These are phyloP conservation scores for Gonioctena quinquepunctata DNA, from an alignment of 1,140 invertebrate genomes.

Conservation along the genomic window DNA sequence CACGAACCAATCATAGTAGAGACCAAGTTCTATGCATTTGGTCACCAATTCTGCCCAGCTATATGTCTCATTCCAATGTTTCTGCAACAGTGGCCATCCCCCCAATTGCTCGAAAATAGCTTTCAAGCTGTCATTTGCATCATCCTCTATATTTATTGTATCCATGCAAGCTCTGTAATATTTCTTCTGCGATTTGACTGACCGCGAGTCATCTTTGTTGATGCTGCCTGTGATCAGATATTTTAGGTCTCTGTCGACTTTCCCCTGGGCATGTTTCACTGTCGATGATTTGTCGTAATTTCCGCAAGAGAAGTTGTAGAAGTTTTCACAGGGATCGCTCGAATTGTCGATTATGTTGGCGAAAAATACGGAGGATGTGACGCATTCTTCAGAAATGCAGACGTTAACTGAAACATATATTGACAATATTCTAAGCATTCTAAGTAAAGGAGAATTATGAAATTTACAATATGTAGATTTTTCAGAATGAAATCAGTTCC, in stretches of 20 bases:
- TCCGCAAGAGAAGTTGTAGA: slow-evolving; percentile 68
- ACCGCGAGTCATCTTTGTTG: slow-evolving; percentile 1
- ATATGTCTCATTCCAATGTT: slow-evolving; percentile 61
- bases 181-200: slow-evolving; percentile 61
- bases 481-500: no score
- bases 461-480: no score
- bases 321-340: slow-evolving; percentile 70
- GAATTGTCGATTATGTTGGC: slow-evolving; percentile 58
- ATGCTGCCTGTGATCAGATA: slow-evolving; percentile 11
- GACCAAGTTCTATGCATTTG: slow-evolving; percentile 65
- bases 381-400: slow-evolving; percentile 18
- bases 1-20: slow-evolving; percentile 47
- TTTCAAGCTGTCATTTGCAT: slow-evolving; percentile 52
- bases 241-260: slow-evolving; percentile 11
- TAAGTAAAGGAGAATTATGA: no score
- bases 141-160: slow-evolving; percentile 54
- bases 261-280: not conserved
- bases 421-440: no score
- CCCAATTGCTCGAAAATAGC: slow-evolving; percentile 66
- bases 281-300: slow-evolving; percentile 43
- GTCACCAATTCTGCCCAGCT: slow-evolving; percentile 69
- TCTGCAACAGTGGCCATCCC: slow-evolving; percentile 76
- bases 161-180: slow-evolving; percentile 82
- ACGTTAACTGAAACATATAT: slow-evolving; percentile 13
- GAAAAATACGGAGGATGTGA: slow-evolving; percentile 24